Percentiles rank a stretch among this genome's conserved stretches.
Evolutionary conservation across 2,797 vertebrate species (phyloP).

Genomic region (Pseudochirops cupreus): DNA sequence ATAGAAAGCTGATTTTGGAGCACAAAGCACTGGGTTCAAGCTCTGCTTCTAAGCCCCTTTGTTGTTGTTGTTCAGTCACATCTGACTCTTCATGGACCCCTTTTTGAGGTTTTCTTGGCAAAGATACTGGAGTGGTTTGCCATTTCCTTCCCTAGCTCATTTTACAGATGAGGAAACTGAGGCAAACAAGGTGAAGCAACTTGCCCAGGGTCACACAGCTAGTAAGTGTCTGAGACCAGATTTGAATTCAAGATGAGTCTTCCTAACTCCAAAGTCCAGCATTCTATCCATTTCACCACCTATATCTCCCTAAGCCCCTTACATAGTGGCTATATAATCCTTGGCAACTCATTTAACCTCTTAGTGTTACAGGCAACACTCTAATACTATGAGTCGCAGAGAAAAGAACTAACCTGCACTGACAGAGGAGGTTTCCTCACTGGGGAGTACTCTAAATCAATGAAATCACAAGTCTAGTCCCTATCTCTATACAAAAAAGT

Average conservation of each 20-base stretch:
- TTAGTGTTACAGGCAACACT: not conserved
- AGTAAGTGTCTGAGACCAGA: not conserved
- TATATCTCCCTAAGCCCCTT: not conserved
- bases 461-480: not conserved
- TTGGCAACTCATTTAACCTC: not conserved
- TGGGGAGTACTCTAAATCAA: not conserved
- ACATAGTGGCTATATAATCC: not conserved
- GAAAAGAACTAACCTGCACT: not conserved
- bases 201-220: not conserved
- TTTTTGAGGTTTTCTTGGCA: not conserved
- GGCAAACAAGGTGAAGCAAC: not conserved
- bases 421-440: not conserved
- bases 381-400: not conserved
- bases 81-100: not conserved
- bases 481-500: slow-evolving; percentile 23
- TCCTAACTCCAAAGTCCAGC: not conserved
- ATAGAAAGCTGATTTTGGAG: not conserved
- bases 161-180: not conserved
- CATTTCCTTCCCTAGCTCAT: not conserved
- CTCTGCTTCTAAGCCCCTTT: not conserved
- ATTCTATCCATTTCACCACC: not conserved
- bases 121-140: not conserved
- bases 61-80: not conserved
- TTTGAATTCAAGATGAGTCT: not conserved
- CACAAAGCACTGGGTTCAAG: not conserved